A percentile compares a stretch with the other conserved stretches of the same genome.
Conservation (phyloP, 2,113 vertebrate genomes). For the Hippoglossus stenolepis region DNA sequence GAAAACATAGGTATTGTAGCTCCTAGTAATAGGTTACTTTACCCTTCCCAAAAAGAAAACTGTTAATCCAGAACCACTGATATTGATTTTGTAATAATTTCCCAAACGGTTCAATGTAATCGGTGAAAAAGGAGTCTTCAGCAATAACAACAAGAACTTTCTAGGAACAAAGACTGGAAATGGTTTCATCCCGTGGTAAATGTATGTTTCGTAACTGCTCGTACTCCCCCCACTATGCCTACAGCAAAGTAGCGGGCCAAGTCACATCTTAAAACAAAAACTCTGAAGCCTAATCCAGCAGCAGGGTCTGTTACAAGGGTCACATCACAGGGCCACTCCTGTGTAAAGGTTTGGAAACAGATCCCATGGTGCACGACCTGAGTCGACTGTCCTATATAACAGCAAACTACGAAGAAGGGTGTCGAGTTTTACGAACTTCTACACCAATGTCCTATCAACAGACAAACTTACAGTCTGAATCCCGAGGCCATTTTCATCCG, state of each 20-base stretch:
- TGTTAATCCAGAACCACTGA: background rate
- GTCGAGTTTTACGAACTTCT: background rate
- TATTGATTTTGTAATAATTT: background rate
- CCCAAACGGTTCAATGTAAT: background rate
- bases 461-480: slow-evolving; percentile 67
- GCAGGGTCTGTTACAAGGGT: background rate
- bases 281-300: background rate
- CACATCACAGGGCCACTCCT: background rate
- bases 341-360: background rate
- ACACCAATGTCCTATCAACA: fast-evolving
- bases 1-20: too few relatives aligned
- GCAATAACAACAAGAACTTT: background rate
- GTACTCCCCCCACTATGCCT: background rate
- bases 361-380: too few relatives aligned
- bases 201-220: background rate
- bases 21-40: too few relatives aligned
- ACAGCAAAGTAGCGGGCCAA: background rate
- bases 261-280: slow-evolving; percentile 1
- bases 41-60: background rate
- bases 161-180: background rate
- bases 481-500: slow-evolving; percentile 2
- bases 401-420: background rate
- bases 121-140: background rate
- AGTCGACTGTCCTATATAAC: too few relatives aligned
- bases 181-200: background rate